Conservation (phyloP, 1,140 invertebrate genomes). For the Homarus americanus region DNA sequence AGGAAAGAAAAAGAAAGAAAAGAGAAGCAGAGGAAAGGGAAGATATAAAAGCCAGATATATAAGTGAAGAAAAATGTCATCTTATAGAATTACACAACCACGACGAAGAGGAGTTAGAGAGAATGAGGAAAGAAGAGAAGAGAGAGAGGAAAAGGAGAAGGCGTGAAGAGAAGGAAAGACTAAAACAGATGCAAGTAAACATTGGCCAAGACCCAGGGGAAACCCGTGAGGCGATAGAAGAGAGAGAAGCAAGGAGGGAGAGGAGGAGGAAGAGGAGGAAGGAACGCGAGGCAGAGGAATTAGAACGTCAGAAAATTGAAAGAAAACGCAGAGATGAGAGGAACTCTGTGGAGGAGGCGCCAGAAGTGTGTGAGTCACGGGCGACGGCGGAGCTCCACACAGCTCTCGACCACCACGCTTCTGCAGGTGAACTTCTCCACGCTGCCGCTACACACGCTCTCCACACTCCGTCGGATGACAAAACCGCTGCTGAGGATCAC, state of each 20-base stretch:
- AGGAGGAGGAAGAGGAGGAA: constrained; percentile 2
- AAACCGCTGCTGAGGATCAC: too few species aligned
- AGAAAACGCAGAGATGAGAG: constrained; percentile 1
- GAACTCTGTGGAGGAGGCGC: neutral
- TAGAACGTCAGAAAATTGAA: neutral
- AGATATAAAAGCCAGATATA: too few species aligned
- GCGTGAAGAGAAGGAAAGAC: neutral
- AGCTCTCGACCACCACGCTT: neutral
- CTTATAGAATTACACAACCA: neutral
- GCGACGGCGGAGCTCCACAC: neutral
- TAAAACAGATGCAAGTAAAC: neutral
- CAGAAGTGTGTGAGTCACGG: neutral
- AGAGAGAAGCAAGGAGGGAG: neutral
- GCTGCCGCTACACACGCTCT: neutral
- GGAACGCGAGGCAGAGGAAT: constrained; percentile 11
- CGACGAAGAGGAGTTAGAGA: neutral
- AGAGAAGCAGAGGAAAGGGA: too few species aligned
- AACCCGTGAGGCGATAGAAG: neutral
- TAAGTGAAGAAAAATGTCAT: neutral
- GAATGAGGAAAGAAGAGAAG: constrained; percentile 4
- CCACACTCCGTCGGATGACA: too few species aligned
- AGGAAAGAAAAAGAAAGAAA: neutral
- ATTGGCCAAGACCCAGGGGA: neutral
- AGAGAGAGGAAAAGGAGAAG: constrained; percentile 1
- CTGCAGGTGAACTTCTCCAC: neutral